These are phyloP conservation scores for Magallana angulata DNA, from an alignment of 1,140 invertebrate species.

Conservation along the genomic window DNA sequence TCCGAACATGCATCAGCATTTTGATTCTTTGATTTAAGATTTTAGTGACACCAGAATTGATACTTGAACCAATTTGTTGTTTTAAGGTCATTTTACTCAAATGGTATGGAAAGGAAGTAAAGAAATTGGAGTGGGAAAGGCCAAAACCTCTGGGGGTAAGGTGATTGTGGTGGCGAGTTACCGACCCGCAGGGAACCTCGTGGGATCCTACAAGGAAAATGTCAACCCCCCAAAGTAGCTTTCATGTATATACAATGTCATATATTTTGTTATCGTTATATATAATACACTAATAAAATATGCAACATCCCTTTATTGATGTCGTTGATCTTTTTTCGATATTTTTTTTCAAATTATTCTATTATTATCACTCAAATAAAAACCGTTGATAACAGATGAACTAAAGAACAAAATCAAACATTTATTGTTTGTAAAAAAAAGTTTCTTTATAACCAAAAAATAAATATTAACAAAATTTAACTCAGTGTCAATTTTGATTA, in stretches of 20 bases:
- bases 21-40: too few relatives aligned
- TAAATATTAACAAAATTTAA: too few relatives aligned
- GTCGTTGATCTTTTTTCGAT: too few relatives aligned
- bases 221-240: slow-evolving; percentile 84
- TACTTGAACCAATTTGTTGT: background rate
- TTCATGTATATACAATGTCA: background rate
- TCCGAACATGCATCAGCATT: too few relatives aligned
- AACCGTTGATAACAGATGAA: too few relatives aligned
- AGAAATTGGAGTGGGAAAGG: slow-evolving; percentile 90
- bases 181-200: slow-evolving; percentile 87
- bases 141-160: slow-evolving; percentile 85
- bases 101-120: slow-evolving; percentile 90
- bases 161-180: slow-evolving; percentile 89
- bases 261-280: background rate
- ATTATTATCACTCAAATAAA: too few relatives aligned
- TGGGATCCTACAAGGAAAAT: slow-evolving; percentile 88
- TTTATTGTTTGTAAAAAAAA: too few relatives aligned
- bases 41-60: too few relatives aligned
- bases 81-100: slow-evolving; percentile 93
- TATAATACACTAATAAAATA: slow-evolving; percentile 3
- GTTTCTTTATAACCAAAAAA: too few relatives aligned
- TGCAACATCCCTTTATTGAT: background rate
- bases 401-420: too few relatives aligned
- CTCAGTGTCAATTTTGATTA: too few relatives aligned
- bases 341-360: too few relatives aligned